These are phyloP conservation scores for Peromyscus melanophrys DNA, from an alignment of 2,797 vertebrate genomes.

Conservation along the genomic window DNA sequence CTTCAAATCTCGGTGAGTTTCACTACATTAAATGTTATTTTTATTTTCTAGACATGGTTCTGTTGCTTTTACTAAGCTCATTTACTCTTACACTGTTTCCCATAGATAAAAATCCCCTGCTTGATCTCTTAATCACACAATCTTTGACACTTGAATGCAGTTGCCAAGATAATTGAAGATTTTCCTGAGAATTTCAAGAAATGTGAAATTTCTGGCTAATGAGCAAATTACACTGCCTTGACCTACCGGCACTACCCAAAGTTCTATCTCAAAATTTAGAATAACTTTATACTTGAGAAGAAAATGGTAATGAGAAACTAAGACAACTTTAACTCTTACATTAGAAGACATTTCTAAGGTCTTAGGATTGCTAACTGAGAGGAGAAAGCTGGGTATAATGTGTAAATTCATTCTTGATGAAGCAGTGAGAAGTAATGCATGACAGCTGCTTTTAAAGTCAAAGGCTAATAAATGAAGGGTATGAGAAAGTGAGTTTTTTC, in stretches of 20 bases:
- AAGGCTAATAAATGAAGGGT: not conserved
- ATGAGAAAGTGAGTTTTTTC: not conserved
- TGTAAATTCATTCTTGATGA: not conserved
- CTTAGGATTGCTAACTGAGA: not conserved
- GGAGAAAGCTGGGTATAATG: not conserved
- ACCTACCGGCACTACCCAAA: not conserved
- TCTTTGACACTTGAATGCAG: not conserved
- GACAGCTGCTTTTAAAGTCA: not conserved
- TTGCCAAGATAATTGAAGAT: conserved; percentile 44
- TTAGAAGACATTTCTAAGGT: not conserved
- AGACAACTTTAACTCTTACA: not conserved
- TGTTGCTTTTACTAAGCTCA: not conserved
- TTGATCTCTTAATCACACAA: conserved; percentile 17
- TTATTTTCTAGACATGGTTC: not conserved
- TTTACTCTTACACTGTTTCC: conserved; percentile 20
- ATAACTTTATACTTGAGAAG: conserved; percentile 14
- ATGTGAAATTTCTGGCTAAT: conserved; percentile 3
- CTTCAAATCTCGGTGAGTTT: not conserved
- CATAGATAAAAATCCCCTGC: not conserved
- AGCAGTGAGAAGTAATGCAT: not conserved
- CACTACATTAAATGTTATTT: not conserved
- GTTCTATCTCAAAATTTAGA: conserved; percentile 22
- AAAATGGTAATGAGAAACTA: not conserved
- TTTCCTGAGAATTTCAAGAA: conserved; percentile 50
- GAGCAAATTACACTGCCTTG: not conserved